Evolutionary conservation across 2,888 invertebrate genomes (phyloP), one percentile per base, ranked within the genome.

Genomic region (Girardia tigrina): DNA sequence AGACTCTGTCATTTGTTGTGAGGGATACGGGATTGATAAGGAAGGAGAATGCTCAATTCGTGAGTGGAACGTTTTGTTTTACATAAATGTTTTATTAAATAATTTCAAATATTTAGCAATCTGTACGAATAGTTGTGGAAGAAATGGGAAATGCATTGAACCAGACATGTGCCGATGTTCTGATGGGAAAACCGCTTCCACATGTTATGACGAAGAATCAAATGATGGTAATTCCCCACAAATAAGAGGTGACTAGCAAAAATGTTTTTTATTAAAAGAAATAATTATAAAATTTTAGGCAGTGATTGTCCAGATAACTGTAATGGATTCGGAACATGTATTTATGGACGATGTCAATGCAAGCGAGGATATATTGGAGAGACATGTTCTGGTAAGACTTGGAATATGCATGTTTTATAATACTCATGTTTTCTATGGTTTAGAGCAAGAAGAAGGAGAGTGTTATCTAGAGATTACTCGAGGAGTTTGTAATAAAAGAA

Each of bases 121-220:
- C 4, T 56, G 56, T 16, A 2, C n/a, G 2, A 56, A 56, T 56
- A 4, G 56, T n/a, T 72, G 73, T n/a, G 73, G 73, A 4, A 72
- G 36, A 26, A 36, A 36, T 72, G 71, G 71, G 20, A 26, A 56
- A 36, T 72, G 73, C n/a, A 29, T 72, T 4, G 20, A 36, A 14
- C 73, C 73, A 12, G 23, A 72, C 36, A 72, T 36, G 16, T 72
- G 73, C 73, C 28, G 16, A 26, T 72, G 73, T 72, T 28, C 73
- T 72, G 23, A 28, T 36, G 73, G 73, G 4, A 29, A 23, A 16
- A 72, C 36, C 23, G 73, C 73, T 6, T 72, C 28, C 6, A 42
- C 28, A 23, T 72, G 73, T 72, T 2, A 42, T n/a, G 28, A 28
- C 16, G 28, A 71, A 20, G 28, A 71, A 28, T 23, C 6, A 1